Base-by-base conservation (phyloP, 2,113 vertebrate species). In the Peromyscus polionotus region DNA sequence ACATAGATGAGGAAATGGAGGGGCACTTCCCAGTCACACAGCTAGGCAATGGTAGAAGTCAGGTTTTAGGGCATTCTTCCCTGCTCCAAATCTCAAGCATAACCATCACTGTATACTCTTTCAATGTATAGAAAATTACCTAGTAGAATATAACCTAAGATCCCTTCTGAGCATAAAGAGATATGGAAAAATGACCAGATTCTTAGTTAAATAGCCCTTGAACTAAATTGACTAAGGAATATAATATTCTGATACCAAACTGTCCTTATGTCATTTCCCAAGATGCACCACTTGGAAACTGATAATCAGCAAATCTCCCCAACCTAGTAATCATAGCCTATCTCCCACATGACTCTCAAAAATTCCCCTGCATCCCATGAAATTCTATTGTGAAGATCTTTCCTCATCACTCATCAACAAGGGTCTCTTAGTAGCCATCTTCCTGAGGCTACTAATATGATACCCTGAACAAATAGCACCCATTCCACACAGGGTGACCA, bases 181-280 rank as follows among this genome's bases (percentile, higher is more conserved):
- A 16, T 81, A 51, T 70, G n/a, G 16, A 65, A 87, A 91, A 92
- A 14, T 68, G 24, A 86, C 36, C 81, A 95, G 31, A 22, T 90
- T 96, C 20, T 97, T 90, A 86, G 61, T 91, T 59, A 76, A 92
- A 76, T 59, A 95, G 48, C 17, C 59, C 11, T 76, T 90, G 28
- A n/a, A 16, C 45, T 65, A 91, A 88, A 61, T 4, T 94, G 76
- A 89, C 76, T 81, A 73, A 77, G 36, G 9, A 67, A 57, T 61
- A 54, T 13, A 28, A 77, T 51, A 75, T 63, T 95, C 86, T 88
- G 63, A 51, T 16, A 28, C 12, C 59, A 91, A 59, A 90, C 79
- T 51, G 14, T 1, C 70, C 59, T 24, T 13, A 19, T 36, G 10
- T 12, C 42, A 85, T 77, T 85, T 85, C 28, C 39, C 36, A 68